Evolutionary conservation across 2,888 invertebrate species (phyloP), one percentile per base, ranked within the genome.

Genomic region (Diplazon laetatorius): DNA sequence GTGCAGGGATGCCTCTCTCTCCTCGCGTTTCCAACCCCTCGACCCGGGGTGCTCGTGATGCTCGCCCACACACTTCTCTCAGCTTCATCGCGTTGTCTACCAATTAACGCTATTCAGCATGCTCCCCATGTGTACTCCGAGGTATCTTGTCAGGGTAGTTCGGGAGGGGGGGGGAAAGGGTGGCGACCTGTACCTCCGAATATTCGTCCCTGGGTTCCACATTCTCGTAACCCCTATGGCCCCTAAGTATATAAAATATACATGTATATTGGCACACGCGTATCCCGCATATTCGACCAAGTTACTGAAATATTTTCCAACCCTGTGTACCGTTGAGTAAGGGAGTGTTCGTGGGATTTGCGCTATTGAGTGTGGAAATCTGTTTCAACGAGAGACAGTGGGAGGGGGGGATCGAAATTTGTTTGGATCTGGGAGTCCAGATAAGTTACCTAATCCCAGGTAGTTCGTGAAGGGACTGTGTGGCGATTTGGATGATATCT

Each of bases 71-170:
- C 78, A 39, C 65, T 60, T 30, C 50, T 48, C 63, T 62, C 65
- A 46, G 60, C 83, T 83, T 81, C 86, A 84, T 85, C 84, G 82
- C 86, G 84, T 87, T 88, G 88, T 89, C 87, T 87, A 86, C 88
- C 87, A 89, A 89, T 89, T 88, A 88, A 87, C 87, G 87, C 87
- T 86, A 88, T 88, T 87, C 86, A 87, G 85, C 81, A 83, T 80
- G 78, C 80, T n/a, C n/a, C 74, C 69, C 74, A 57, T 68, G 78
- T 75, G 75, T 72, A 74, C 70, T 65, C 46, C 37, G 9, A 65
- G 39, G 16, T n/a, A n/a, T 18, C 79, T 50, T 71, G 62, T 65
- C 60, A 72, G 52, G 69, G 81, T 76, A 2, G 81, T 78, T 78
- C 6, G n/a, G n/a, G n/a, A n/a, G n/a, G n/a, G n/a, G n/a, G n/a